Percentiles rank a stretch among this genome's conserved stretches.
These are phyloP conservation scores for Drosophila funebris DNA, from an alignment of 1,140 invertebrate genomes.

Conservation along the genomic window DNA sequence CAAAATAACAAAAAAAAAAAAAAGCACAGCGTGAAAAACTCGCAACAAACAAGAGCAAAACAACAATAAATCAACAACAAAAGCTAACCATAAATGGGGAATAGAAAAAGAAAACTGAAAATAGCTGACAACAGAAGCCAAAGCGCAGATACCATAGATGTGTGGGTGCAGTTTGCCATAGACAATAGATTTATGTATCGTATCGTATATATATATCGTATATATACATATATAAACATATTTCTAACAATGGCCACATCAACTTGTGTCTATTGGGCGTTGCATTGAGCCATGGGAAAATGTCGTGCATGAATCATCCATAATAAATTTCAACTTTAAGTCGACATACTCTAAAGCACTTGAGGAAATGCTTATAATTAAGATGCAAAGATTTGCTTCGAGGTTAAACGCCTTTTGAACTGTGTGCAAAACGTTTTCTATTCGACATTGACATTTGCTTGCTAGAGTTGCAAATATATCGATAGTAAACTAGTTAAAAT, in stretches of 20 bases:
- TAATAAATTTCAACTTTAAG: neutral
- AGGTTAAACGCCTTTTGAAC: neutral
- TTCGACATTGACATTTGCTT: conserved; percentile 9
- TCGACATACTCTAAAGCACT: neutral
- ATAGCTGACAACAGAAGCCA: conserved; percentile 36
- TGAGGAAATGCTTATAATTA: conserved; percentile 27
- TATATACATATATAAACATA: neutral
- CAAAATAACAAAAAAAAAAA: neutral
- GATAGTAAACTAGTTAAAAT: neutral
- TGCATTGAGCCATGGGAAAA: conserved; percentile 38
- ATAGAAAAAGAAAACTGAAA: neutral
- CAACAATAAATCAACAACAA: conserved; percentile 36
- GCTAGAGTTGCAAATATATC: no score
- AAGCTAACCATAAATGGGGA: conserved; percentile 34
- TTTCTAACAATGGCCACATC: conserved; percentile 15
- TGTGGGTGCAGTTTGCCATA: conserved; percentile 37
- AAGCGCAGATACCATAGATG: neutral
- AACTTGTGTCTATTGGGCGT: conserved; percentile 22
- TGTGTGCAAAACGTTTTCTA: neutral
- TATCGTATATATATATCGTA: neutral
- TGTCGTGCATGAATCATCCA: conserved; percentile 40
- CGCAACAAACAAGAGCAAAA: conserved; percentile 23
- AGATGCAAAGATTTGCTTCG: conserved; percentile 30
- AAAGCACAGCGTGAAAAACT: no score
- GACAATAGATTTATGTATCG: conserved; percentile 26